Base-by-base conservation (phyloP, 2,113 vertebrate genomes). In the Agapornis roseicollis region DNA sequence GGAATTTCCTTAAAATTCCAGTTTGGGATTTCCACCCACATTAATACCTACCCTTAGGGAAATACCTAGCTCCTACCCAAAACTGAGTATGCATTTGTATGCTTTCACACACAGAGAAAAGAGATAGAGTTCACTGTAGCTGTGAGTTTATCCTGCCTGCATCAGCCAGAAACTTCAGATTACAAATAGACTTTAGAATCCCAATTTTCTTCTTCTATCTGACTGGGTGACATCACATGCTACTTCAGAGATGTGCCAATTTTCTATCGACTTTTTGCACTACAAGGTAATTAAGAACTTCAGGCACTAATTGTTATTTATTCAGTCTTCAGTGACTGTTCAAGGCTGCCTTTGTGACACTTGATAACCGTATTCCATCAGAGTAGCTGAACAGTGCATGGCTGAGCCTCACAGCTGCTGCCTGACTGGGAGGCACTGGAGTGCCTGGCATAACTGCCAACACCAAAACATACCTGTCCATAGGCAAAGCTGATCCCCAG, bases 371-470 rank as follows among this genome's bases (percentile, higher is more conserved):
- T 46, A 41, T 35, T 29, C 72, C 71, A 29, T 63, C 19, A 1
- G 27, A 85, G 28, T 9, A 28, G 56, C 41, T 37, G 49, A 69
- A 28, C 6, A 55, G 41, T 7, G 9, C 0, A 1, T n/a, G 44
- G 35, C 47, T 37, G 42, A 71, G 47, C 18, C 29, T 52, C 27
- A 10, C 0, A 5, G 47, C 41, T 84, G 13, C 35, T 87, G 85
- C 61, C 63, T 79, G 41, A 17, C 61, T 78, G 41, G 71, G 37
- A 82, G 66, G 23, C 24, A 53, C 11, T 56, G 52, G 35, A 35
- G 71, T 39, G 44, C 13, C 49, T 0, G 1, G 16, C 0, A 0
- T 52, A 11, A 58, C 13, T 52, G 24, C 31, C 1, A 4, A 44
- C n/a, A 28, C 0, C 3, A 49, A 53, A 76, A 42, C 60, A 3